Percentiles rank a stretch among this genome's conserved stretches.
Evolutionary conservation across 2,113 vertebrate species (phyloP).

Genomic region (Peromyscus maniculatus): DNA sequence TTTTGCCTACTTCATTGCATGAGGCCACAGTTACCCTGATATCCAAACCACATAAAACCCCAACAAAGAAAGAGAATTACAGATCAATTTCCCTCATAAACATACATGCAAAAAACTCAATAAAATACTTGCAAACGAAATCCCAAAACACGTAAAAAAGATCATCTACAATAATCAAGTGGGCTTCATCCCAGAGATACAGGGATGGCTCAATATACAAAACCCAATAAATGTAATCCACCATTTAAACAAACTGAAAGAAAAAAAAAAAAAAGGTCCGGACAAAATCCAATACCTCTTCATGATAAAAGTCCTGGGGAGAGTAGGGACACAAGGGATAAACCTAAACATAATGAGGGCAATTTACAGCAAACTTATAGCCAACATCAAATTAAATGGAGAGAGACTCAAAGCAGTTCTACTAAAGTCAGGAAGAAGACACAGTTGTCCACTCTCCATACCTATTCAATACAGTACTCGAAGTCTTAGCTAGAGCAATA

Average conservation of each 20-base stretch:
- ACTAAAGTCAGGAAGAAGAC: background rate
- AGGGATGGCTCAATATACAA: background rate
- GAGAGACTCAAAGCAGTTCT: background rate
- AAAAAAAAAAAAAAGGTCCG: background rate
- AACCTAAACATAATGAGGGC: too few relatives aligned
- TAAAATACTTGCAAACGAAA: background rate
- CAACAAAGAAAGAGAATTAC: background rate
- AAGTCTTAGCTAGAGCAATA: background rate
- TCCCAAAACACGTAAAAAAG: background rate
- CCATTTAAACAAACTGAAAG: background rate
- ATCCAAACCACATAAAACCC: background rate
- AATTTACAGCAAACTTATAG: background rate
- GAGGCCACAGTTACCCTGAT: background rate
- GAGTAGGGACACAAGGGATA: too few relatives aligned
- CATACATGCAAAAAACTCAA: background rate
- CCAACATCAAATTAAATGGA: background rate
- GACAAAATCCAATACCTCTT: too few relatives aligned
- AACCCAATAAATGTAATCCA: background rate
- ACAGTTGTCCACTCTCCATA: background rate
- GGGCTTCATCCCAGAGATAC: background rate
- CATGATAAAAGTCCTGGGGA: too few relatives aligned
- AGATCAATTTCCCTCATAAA: background rate
- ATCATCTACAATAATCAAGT: background rate
- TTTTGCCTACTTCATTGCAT: background rate
- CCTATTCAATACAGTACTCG: background rate